Evolutionary conservation across 1,140 invertebrate genomes (phyloP).

Genomic region (Conopomorpha cramerella): DNA sequence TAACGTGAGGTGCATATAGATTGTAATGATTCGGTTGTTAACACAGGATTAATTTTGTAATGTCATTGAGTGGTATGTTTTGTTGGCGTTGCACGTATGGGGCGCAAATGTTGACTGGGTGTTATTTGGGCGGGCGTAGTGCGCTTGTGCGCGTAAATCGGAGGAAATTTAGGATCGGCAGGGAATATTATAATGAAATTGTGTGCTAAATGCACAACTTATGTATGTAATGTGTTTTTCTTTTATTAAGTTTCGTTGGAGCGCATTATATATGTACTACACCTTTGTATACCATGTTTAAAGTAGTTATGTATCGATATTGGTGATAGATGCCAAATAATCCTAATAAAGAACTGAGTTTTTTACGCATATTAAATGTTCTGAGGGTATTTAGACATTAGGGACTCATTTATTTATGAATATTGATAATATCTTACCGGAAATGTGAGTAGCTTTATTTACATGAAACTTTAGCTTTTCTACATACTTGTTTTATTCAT

Average conservation of each 20-base stretch:
- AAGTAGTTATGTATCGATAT: slow-evolving; percentile 46
- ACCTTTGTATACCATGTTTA: slow-evolving; percentile 50
- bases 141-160: slow-evolving; percentile 8
- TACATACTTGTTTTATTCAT: too few relatives aligned
- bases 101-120: too few relatives aligned
- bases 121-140: too few relatives aligned
- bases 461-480: neutral
- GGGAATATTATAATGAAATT: slow-evolving; percentile 22
- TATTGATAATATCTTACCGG: too few relatives aligned
- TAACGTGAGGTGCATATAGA: too few relatives aligned
- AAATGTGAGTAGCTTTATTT: slow-evolving; percentile 8
- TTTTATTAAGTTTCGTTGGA: slow-evolving; percentile 39
- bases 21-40: too few relatives aligned
- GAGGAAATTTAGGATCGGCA: slow-evolving; percentile 55
- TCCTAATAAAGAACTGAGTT: slow-evolving; percentile 63
- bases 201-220: slow-evolving; percentile 17
- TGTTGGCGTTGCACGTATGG: too few relatives aligned
- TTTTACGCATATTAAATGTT: slow-evolving; percentile 60
- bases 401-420: slow-evolving; percentile 31
- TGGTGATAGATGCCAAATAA: slow-evolving; percentile 59
- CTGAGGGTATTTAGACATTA: slow-evolving; percentile 58
- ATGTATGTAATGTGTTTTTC: too few relatives aligned
- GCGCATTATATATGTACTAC: slow-evolving; percentile 48
- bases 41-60: too few relatives aligned
- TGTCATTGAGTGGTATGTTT: too few relatives aligned